Percentiles rank a stretch among this genome's conserved stretches.
Evolutionary conservation across 2,113 vertebrate genomes (phyloP).

Genomic region (Myodes glareolus): DNA sequence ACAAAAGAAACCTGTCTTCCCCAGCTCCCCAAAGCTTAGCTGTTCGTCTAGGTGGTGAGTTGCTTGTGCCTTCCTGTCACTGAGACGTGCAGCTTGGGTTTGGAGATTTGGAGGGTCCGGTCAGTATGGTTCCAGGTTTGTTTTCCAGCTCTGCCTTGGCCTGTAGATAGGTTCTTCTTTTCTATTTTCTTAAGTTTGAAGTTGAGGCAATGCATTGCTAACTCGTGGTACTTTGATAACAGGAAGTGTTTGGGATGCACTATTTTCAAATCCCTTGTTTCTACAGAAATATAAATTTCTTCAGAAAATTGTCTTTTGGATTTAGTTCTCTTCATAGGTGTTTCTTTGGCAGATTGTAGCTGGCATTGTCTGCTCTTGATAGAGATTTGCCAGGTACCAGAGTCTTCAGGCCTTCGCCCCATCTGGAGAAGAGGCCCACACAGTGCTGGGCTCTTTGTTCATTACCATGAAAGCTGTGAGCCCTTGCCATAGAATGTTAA

Average conservation of each 20-base stretch:
- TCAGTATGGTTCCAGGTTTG: not conserved
- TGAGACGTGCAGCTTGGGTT: not conserved
- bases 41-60: rapidly evolving
- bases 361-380: too few relatives aligned
- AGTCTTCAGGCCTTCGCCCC: not conserved
- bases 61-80: not conserved
- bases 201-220: not conserved
- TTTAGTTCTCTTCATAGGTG: not conserved
- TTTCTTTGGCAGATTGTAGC: not conserved
- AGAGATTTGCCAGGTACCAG: not conserved
- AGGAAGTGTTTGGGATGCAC: rapidly evolving
- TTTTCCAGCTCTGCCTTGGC: not conserved
- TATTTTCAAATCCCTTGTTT: not conserved
- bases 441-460: rapidly evolving
- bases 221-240: rapidly evolving
- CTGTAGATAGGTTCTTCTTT: not conserved
- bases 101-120: not conserved
- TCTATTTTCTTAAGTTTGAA: not conserved
- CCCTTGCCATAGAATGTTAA: rapidly evolving
- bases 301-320: not conserved
- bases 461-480: rapidly evolving
- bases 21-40: not conserved
- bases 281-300: not conserved
- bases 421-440: not conserved
- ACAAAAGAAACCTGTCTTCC: not conserved